Evolutionary conservation across 2,797 vertebrate species (phyloP).

Genomic region (Heteromormyrus szaboi): DNA sequence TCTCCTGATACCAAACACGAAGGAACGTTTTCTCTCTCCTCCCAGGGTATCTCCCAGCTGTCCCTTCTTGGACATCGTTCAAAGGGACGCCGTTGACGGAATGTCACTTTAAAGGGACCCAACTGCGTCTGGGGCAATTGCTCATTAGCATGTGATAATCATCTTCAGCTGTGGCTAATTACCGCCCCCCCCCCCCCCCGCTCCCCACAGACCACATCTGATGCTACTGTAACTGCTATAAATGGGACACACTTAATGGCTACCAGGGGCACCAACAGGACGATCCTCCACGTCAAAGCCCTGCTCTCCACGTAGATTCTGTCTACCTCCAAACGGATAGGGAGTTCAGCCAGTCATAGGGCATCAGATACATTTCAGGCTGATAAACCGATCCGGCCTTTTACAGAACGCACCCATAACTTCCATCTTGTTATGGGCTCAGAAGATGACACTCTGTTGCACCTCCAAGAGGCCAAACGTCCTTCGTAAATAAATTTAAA

Average conservation of each 20-base stretch:
- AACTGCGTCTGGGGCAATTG: not conserved
- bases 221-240: not conserved
- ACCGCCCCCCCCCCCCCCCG: not conserved
- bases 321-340: not conserved
- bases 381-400: not conserved
- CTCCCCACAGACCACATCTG: not conserved
- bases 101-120: not conserved
- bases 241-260: not conserved
- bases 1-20: not conserved
- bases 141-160: constrained; percentile 1
- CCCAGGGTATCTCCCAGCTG: not conserved
- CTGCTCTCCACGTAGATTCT: not conserved
- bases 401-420: not conserved
- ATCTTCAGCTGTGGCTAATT: constrained; percentile 2
- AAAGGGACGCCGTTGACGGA: not conserved
- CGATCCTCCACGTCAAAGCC: not conserved
- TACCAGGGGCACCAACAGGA: not conserved
- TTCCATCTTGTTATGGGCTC: not conserved
- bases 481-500: not conserved
- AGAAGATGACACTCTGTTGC: not conserved
- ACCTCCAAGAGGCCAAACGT: not conserved
- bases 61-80: not conserved
- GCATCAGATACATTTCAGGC: not conserved
- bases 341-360: not conserved
- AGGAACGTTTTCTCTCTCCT: not conserved